Percentiles rank a stretch among this genome's conserved stretches.
These are phyloP conservation scores for Neodiprion pinetum DNA, from an alignment of 1,140 invertebrate species.

Conservation along the genomic window DNA sequence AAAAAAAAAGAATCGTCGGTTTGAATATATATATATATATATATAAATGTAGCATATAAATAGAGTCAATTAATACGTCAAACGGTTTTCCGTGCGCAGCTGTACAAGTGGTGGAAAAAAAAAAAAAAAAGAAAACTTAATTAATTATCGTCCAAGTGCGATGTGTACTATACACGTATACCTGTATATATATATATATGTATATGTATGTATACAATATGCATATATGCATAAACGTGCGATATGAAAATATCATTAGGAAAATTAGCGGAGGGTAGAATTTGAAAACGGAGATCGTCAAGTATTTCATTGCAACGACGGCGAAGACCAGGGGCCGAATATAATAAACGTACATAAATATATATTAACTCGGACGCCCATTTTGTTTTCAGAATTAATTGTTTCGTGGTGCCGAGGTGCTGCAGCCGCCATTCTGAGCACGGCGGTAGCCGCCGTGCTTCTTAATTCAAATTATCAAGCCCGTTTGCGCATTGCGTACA, in stretches of 20 bases:
- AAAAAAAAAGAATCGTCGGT: no score
- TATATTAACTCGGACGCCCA: background rate
- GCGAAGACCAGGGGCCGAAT: background rate
- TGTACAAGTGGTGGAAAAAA: no score
- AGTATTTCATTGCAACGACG: background rate
- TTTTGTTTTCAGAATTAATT: constrained; percentile 4
- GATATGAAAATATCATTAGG: background rate
- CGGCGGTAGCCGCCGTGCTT: background rate
- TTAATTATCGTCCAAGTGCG: no score
- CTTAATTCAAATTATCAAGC: background rate
- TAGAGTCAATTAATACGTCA: no score
- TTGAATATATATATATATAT: no score
- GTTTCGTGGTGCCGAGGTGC: background rate
- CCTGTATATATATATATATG: no score
- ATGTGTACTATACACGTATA: no score
- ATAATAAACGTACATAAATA: background rate
- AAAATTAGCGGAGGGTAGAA: background rate
- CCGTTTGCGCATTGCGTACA: background rate
- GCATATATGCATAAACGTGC: no score
- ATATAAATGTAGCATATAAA: no score
- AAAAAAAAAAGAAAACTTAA: no score
- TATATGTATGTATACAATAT: no score
- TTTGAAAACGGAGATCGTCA: background rate
- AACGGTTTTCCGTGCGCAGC: no score
- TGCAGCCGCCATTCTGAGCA: background rate